Conservation (phyloP, 2,888 invertebrate genomes). For the Scaptomyza caliginosa region DNA sequence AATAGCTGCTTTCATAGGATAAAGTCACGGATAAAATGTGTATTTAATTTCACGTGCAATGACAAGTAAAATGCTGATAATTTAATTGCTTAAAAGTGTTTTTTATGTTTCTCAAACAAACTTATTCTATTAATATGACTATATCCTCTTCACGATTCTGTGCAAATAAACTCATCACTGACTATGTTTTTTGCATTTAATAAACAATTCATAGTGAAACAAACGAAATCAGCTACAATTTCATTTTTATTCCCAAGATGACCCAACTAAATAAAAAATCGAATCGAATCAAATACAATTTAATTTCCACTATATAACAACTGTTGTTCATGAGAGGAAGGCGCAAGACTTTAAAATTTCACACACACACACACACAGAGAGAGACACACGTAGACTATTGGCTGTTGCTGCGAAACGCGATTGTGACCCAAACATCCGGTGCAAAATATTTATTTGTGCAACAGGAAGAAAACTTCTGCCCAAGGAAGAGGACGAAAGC, state of each 20-base stretch:
- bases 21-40: not conserved
- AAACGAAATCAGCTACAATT: slow-evolving; percentile 3
- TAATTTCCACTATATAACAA: slow-evolving; percentile 14
- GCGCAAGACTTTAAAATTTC: slow-evolving; percentile 33
- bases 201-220: not conserved
- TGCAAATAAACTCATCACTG: not conserved
- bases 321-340: slow-evolving; percentile 17
- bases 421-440: slow-evolving; percentile 77
- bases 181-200: not conserved
- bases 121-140: no score
- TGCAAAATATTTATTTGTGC: slow-evolving; percentile 75
- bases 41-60: not conserved
- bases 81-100: not conserved
- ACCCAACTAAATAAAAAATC: not conserved
- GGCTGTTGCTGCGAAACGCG: slow-evolving; percentile 32
- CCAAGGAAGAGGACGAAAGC: slow-evolving; percentile 44
- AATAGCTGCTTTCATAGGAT: not conserved
- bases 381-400: slow-evolving; percentile 11
- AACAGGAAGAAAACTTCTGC: slow-evolving; percentile 74
- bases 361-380: not conserved
- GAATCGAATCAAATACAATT: slow-evolving; percentile 10
- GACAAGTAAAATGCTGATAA: not conserved
- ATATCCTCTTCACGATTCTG: no score
- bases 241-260: not conserved
- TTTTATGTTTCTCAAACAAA: not conserved